Conservation (phyloP, 2,797 vertebrate species). For the Gallirallus australis region DNA sequence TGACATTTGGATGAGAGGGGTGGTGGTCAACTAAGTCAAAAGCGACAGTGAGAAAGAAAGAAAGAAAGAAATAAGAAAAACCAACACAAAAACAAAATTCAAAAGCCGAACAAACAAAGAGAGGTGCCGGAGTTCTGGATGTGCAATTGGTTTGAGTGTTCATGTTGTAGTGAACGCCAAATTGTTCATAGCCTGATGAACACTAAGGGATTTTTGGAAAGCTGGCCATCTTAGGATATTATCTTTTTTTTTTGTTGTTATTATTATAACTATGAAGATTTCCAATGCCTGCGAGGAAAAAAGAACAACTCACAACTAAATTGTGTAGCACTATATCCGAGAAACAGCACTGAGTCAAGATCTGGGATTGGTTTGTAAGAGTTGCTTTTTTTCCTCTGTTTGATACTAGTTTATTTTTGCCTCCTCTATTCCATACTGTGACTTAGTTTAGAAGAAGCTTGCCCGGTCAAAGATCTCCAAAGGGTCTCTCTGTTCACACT, state of each 20-base stretch:
- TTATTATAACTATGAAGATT: conserved; percentile 19
- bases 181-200: conserved; percentile 76
- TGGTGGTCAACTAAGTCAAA: conserved; percentile 73
- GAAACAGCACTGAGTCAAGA: conserved; percentile 77
- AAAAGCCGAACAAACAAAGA: conserved; percentile 57
- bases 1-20: conserved; percentile 74
- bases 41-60: conserved; percentile 51
- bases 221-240: conserved; percentile 55
- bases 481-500: conserved; percentile 48
- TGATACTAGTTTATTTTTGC: conserved; percentile 42
- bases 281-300: conserved; percentile 37
- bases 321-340: conserved; percentile 67
- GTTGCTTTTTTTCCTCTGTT: conserved; percentile 18
- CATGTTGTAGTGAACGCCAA: conserved; percentile 83
- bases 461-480: conserved; percentile 34
- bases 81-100: conserved; percentile 22
- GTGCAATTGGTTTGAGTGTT: conserved; percentile 82
- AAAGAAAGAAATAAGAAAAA: neutral
- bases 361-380: conserved; percentile 39
- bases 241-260: neutral
- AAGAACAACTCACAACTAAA: neutral
- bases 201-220: conserved; percentile 71
- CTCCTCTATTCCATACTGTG: conserved; percentile 71
- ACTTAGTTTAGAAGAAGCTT: conserved; percentile 68
- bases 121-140: conserved; percentile 78